phyloP scores from a whole-genome alignment of 2,797 vertebrate genomes.

The Thalassophryne amazonica region DNA sequence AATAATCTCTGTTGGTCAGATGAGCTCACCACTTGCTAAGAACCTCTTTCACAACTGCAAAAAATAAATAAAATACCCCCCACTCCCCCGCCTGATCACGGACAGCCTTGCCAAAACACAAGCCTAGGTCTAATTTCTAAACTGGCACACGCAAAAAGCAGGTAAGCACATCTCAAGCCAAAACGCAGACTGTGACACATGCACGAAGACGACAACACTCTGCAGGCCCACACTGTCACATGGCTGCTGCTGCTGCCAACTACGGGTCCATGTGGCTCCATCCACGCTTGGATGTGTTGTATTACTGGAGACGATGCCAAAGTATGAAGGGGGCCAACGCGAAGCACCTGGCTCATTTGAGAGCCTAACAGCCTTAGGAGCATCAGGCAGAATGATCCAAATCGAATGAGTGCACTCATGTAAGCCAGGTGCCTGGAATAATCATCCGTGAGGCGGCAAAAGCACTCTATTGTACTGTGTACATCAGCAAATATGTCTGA shows the following conservation, averaged over 20 bases:
- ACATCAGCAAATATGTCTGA: background rate
- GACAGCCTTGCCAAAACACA: conserved; percentile 33
- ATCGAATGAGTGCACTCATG: background rate
- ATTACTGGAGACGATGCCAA: conserved; percentile 32
- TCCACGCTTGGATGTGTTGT: conserved; percentile 31
- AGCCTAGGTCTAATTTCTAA: conserved; percentile 38
- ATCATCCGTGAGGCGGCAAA: background rate
- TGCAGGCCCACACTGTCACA: conserved; percentile 1
- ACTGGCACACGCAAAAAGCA: conserved; percentile 35
- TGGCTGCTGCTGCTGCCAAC: conserved; percentile 18
- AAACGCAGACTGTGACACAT: conserved; percentile 22
- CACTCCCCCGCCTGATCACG: too few species aligned
- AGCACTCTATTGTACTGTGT: background rate
- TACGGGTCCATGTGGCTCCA: conserved; percentile 38
- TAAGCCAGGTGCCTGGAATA: conserved; percentile 1
- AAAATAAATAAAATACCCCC: too few species aligned
- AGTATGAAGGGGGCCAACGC: conserved; percentile 25
- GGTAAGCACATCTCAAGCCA: conserved; percentile 43
- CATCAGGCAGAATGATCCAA: conserved; percentile 1
- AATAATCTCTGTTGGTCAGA: conserved; percentile 7
- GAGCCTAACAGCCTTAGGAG: conserved; percentile 15
- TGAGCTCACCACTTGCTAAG: conserved; percentile 14
- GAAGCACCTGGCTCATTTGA: conserved; percentile 32
- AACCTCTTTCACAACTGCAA: background rate
- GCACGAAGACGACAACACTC: conserved; percentile 21